These are phyloP conservation scores for Andrena marginata DNA, from an alignment of 2,888 invertebrate genomes.

Conservation along the genomic window DNA sequence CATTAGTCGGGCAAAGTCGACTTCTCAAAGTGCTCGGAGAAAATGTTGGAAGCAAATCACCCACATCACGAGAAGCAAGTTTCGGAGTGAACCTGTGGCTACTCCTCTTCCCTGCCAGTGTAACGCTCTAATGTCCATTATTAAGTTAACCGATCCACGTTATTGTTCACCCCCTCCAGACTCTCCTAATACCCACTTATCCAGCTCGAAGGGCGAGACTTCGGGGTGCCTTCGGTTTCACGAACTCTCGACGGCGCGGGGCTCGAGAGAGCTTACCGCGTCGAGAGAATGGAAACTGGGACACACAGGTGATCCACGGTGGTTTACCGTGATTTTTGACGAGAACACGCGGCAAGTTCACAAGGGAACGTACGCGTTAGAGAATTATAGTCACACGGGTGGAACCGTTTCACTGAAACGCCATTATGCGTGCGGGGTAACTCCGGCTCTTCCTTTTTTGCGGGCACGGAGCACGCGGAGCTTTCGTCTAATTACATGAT, in stretches of 20 bases:
- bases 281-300: conserved; percentile 73
- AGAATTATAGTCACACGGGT: conserved; percentile 63
- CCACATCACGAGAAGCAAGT: conserved; percentile 71
- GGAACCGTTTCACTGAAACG: conserved; percentile 39
- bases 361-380: conserved; percentile 63
- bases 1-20: conserved; percentile 60
- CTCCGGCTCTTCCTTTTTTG: no score
- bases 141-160: conserved; percentile 77
- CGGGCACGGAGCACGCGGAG: background rate
- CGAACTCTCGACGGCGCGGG: conserved; percentile 60
- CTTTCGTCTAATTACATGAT: background rate
- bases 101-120: conserved; percentile 51
- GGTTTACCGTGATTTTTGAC: conserved; percentile 72
- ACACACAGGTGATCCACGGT: conserved; percentile 71
- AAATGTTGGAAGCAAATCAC: conserved; percentile 75
- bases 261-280: conserved; percentile 65
- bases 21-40: conserved; percentile 69
- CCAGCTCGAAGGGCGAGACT: conserved; percentile 67
- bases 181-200: conserved; percentile 75
- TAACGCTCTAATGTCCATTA: conserved; percentile 75
- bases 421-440: background rate
- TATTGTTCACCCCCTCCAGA: conserved; percentile 69
- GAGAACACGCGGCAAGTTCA: conserved; percentile 63
- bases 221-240: conserved; percentile 68
- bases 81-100: conserved; percentile 60